These are phyloP conservation scores for Sinosuthora webbiana DNA, from an alignment of 2,113 vertebrate species.

Conservation along the genomic window DNA sequence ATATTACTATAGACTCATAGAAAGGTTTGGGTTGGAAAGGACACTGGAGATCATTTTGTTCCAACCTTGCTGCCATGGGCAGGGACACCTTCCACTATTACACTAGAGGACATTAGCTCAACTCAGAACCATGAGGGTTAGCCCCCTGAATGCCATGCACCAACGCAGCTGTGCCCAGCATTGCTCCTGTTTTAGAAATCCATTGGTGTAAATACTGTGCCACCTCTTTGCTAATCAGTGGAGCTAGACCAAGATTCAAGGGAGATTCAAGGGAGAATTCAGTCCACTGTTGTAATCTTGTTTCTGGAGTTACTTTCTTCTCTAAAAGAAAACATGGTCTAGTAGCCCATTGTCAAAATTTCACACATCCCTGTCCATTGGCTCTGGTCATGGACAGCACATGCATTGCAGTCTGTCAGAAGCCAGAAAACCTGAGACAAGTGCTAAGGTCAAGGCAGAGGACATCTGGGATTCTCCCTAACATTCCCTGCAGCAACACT, in stretches of 20 bases:
- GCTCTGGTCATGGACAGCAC: not conserved
- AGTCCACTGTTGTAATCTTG: not conserved
- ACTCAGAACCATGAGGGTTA: not conserved
- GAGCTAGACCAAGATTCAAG: not conserved
- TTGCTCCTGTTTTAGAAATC: not conserved
- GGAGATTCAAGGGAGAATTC: not conserved
- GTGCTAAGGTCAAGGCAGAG: accelerated
- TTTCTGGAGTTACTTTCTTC: not conserved
- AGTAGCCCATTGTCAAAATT: not conserved
- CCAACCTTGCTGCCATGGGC: not conserved
- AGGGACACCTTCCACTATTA: not conserved
- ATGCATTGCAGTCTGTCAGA: not conserved
- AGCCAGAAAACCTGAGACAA: not conserved
- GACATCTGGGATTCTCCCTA: not conserved
- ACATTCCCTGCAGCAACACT: not conserved
- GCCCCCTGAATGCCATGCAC: too few species aligned
- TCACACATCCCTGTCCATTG: not conserved
- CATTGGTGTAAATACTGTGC: not conserved
- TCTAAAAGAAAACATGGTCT: not conserved
- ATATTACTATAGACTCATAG: not conserved
- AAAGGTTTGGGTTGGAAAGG: not conserved
- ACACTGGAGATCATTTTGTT: not conserved
- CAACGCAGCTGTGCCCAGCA: not conserved
- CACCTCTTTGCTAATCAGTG: not conserved
- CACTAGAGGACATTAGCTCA: not conserved